Evolutionary conservation across 2,888 invertebrate genomes (phyloP), one percentile per base, ranked within the genome.

Genomic region (Oscheius sp.): DNA sequence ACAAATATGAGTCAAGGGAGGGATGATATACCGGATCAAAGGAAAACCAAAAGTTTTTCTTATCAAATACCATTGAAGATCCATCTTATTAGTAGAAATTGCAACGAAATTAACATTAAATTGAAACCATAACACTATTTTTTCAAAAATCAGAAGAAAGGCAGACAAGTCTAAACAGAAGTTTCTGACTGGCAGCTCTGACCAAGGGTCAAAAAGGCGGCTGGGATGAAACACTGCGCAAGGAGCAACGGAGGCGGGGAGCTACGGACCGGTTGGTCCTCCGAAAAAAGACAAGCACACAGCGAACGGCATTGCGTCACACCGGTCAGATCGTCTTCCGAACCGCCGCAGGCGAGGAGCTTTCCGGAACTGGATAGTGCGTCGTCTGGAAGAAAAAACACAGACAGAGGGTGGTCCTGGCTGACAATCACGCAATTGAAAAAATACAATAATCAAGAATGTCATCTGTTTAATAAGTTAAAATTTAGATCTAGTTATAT

Each of bases 301-400:
- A 61, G 61, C 61, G 61, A 61, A 61, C 61, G 61, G 61, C 61
- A 61, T 61, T 61, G 42, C 61, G 61, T 61, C 61, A 61, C 61
- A 61, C 61, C 61, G 61, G 61, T 61, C 61, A 61, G 61, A 45
- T 42, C 61, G 61, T 45, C 42, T 45, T 55, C 45, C 61, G 42
- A 42, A 29, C 61, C 34, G 20, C 33, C 55, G 20, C 20, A n/a
- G 34, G 55, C 55, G 57, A 61, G 23, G 61, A n/a, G 61, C 61
- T 61, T 61, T 61, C 42, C 61, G 61, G 61, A 45, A 61, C 61
- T 45, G 45, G 42, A 42, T 17, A 25, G 45, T 25, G 61, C 8
- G 17, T 55, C 55, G 12, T 34, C 23, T 34, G 37, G 17, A 55
- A 55, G 61, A 61, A 61, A 61, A 61, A 61, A 42, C 42, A 3